Percentiles rank a stretch among this genome's conserved stretches.
These are phyloP conservation scores for Pleuronectes platessa DNA, from an alignment of 2,113 vertebrate genomes.

Conservation along the genomic window DNA sequence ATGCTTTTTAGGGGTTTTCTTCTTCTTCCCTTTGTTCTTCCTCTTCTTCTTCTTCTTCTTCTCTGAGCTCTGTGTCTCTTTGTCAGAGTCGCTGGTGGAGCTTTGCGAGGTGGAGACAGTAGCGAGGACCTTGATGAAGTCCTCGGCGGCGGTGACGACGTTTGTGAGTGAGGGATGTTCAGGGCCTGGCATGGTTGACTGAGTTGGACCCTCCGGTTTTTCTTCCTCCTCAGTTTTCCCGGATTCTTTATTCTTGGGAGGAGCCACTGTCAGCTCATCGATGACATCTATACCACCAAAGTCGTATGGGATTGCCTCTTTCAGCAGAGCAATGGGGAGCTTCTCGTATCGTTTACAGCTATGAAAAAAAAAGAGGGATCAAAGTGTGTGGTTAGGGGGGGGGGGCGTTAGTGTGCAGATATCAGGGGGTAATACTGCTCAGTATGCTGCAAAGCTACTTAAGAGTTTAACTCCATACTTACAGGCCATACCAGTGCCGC, in stretches of 20 bases:
- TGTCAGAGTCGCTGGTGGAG: conserved; percentile 61
- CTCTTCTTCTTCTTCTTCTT: conserved; percentile 82
- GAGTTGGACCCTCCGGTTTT: conserved; percentile 54
- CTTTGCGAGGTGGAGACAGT: conserved; percentile 83
- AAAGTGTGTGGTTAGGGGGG: neutral
- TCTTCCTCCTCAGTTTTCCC: conserved; percentile 46
- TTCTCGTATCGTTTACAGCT: conserved; percentile 90
- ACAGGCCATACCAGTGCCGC: conserved; percentile 91
- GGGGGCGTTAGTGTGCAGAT: neutral
- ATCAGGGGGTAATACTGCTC: conserved; percentile 2
- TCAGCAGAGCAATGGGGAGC: conserved; percentile 84
- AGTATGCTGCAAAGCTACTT: conserved; percentile 16
- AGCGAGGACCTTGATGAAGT: conserved; percentile 86
- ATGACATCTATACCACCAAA: conserved; percentile 86
- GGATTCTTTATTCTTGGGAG: conserved; percentile 42
- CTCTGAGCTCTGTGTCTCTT: conserved; percentile 67
- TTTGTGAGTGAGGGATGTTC: conserved; percentile 76
- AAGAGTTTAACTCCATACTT: conserved; percentile 74
- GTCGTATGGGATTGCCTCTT: conserved; percentile 86
- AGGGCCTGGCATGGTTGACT: conserved; percentile 33
- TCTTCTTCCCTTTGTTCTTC: conserved; percentile 75
- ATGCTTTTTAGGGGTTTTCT: conserved; percentile 80
- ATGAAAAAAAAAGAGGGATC: neutral
- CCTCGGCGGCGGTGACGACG: conserved; percentile 75
- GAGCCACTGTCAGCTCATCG: conserved; percentile 75